Evolutionary conservation across 2,113 vertebrate genomes (phyloP).

Genomic region (Ameiurus melas): DNA sequence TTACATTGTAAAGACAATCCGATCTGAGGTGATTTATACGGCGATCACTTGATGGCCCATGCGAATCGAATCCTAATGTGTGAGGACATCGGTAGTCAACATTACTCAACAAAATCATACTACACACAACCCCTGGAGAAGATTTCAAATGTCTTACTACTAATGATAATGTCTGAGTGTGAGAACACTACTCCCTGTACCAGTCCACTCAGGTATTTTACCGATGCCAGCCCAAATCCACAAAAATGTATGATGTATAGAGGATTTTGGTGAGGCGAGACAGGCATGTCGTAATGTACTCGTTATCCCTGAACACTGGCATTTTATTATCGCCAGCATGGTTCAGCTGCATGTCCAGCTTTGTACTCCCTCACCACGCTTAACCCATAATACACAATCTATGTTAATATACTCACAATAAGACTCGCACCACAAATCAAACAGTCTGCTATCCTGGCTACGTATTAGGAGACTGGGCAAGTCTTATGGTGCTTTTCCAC

Average conservation of each 20-base stretch:
- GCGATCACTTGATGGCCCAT: neutral
- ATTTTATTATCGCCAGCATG: neutral
- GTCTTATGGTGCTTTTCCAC: no score
- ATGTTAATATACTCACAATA: neutral
- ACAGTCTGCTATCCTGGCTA: neutral
- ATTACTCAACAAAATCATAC: neutral
- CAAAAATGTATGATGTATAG: neutral
- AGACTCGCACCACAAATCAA: neutral
- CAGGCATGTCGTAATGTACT: neutral
- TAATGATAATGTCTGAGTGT: neutral
- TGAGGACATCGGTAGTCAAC: neutral
- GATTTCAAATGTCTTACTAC: neutral
- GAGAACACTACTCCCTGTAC: neutral
- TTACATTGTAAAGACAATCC: neutral
- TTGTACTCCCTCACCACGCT: neutral
- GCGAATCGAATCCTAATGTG: neutral
- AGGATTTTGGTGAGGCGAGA: neutral
- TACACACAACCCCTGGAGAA: neutral
- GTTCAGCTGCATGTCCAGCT: neutral
- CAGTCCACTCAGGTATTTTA: neutral
- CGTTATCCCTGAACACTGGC: neutral
- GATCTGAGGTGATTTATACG: no score
- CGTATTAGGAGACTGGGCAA: neutral
- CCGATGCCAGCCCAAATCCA: neutral
- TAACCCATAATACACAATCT: slow-evolving; percentile 14